Evolutionary conservation across 2,797 vertebrate species (phyloP), one percentile per base, ranked within the genome.

Genomic region (Euphonia xanthogaster): DNA sequence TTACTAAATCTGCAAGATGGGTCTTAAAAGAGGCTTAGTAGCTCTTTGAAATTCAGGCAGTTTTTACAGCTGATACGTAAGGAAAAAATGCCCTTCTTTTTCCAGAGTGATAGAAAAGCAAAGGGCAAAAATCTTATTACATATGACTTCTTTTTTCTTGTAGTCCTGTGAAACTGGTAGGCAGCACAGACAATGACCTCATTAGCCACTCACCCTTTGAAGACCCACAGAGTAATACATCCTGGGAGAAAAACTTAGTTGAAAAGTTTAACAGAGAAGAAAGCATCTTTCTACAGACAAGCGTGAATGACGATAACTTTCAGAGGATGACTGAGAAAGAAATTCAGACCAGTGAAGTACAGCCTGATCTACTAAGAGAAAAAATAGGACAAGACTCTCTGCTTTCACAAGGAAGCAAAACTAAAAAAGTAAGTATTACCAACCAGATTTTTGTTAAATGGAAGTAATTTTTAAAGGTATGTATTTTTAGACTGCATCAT

Each of bases 371-470:
- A 42, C 72, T 92, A 61, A 96, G 58, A 83, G 96, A 95, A 93
- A 68, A 96, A 70, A 40, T 25, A 44, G 62, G 47, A 48, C 45
- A 90, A 90, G 93, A 90, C 50, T 54, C 91, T 88, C 53, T 83
- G 47, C 30, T 95, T 61, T 77, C 92, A 75, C 83, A 88, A 61
- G 92, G 88, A 31, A 90, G 45, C 80, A 96, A 94, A 95, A 57
- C 67, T 54, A 92, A 86, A 68, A 93, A 96, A 71, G 98, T 98
- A 97, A 98, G 97, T 94, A 37, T 44, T 82, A 60, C 42, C 35
- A 47, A 44, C 14, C 21, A 60, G 27, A 9, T 75, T 92, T 72
- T 73, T 30, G 45, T 82, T 48, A 39, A 23, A 51, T 68, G 20
- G 63, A 75, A 90, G 44, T 54, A 50, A 3, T 48, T 51, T 86